Base-by-base conservation (phyloP, 1,140 invertebrate genomes). In the Semibalanus balanoides region DNA sequence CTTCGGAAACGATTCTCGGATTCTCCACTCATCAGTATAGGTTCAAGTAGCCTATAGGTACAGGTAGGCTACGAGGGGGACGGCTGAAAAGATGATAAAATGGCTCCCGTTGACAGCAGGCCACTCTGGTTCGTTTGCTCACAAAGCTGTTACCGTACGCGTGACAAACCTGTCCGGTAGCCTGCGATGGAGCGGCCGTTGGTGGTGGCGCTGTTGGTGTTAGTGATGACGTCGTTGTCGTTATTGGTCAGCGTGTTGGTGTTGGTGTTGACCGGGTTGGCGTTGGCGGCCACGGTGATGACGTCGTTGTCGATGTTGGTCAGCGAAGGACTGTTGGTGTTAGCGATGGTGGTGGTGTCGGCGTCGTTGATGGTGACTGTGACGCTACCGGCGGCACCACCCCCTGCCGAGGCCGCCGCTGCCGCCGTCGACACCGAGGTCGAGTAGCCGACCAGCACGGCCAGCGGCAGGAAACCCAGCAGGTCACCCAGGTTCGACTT, bases 161-260 rank as follows among this genome's bases (percentile, higher is more conserved):
- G 22, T 25, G 51, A 64, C 51, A 64, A 25, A 25, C 9, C 51
- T 64, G 51, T 25, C 51, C 51, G 7, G 51, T 64, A 64, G 1
- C 51, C 51, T 14, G 14, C 51, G 22, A 19, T 64, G 14, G 51
- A 14, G 51, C 51, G 51, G 51, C 51, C 51, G 14, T 14, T 64
- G 14, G 9, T 64, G 14, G 70, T 72, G n/a, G 70, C 70, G 0
- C 3, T 72, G 28, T 72, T 72, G 70, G 70, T 72, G 70, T 72
- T 72, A 9, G 70, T 30, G 28, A 72, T 72, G 70, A 72, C 70
- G 29, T 72, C 70, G 70, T 72, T 72, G 70, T 72, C 70, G 28
- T 72, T 72, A n/a, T 72, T 72, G 70, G 70, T 72, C 3, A 72
- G 70, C 70, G 70, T 72, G 70, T 72, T 72, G 70, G 70, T 72